phyloP scores from a whole-genome alignment of 2,113 vertebrate species.

The Benitochromis conjunctus region DNA sequence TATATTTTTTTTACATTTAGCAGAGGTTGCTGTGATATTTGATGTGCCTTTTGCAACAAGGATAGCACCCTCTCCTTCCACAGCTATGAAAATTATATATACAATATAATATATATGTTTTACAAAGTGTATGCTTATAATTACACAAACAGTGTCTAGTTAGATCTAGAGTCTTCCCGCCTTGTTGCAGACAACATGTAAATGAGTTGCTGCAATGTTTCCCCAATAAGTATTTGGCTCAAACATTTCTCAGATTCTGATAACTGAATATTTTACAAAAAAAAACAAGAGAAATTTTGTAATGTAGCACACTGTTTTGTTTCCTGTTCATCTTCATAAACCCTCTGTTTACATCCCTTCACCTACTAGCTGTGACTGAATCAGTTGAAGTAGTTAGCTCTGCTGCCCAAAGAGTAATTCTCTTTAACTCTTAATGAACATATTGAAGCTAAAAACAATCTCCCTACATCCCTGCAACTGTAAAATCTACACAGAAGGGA shows the following conservation, averaged over 20 bases:
- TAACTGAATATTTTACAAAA: neutral
- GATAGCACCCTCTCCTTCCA: neutral
- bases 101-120: neutral
- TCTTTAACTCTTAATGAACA: neutral
- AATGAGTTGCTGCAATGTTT: neutral
- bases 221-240: neutral
- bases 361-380: neutral
- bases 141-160: neutral
- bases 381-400: neutral
- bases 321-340: neutral
- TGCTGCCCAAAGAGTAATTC: neutral
- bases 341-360: neutral
- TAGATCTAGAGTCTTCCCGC: neutral
- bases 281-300: neutral
- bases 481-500: neutral
- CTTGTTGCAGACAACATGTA: neutral
- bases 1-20: neutral
- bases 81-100: neutral
- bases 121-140: neutral
- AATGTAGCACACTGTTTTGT: neutral
- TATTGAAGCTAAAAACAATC: neutral
- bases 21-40: neutral
- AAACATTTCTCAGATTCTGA: neutral
- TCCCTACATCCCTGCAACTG: neutral
- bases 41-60: neutral